Evolutionary conservation across 1,140 invertebrate genomes (phyloP), one percentile per base, ranked within the genome.

Genomic region (Scaptomyza montana): DNA sequence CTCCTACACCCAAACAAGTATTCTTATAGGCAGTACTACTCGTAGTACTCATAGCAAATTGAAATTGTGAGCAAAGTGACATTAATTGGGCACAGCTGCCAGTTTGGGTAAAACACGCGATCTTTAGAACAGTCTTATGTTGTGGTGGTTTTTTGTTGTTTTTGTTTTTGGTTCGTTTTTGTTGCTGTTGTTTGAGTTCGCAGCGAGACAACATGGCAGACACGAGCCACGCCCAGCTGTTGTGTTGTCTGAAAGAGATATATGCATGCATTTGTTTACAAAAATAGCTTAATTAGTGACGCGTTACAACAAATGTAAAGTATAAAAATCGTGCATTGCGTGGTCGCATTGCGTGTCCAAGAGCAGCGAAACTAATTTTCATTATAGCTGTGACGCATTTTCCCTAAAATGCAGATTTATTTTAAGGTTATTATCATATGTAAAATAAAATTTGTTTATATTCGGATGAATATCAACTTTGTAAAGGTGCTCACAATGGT

Each of bases 251-350:
- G 70, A 61, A 74, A 67, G 41, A 41, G 45, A 30, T 69, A 47
- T 55, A 28, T 56, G 64, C 47, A 33, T 33, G 30, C 5, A 7
- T 6, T 5, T 36, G 2, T 36, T 68, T 68, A 51, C 19, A 78
- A 86, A 86, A 86, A 86, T 86, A 86, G 72, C 82, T 86, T 86
- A 82, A 86, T 87, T 86, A 86, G 82, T 80, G 68, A 65, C 60
- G 76, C 74, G 82, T 69, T 71, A 62, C 74, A 60, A 62, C 72
- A 66, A 60, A 75, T 71, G 65, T 69, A 80, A 76, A 76, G 70
- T 39, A 76, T 73, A 62, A 80, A 68, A 64, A 41, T 62, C 55
- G 33, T 63, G 41, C 49, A 63, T 60, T 74, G 79, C 53, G 71
- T 74, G 65, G 70, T 65, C 43, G 36, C 50, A 19, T 63, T 63